Evolutionary conservation across 2,797 vertebrate genomes (phyloP).

Genomic region (Gallinago solitaria): DNA sequence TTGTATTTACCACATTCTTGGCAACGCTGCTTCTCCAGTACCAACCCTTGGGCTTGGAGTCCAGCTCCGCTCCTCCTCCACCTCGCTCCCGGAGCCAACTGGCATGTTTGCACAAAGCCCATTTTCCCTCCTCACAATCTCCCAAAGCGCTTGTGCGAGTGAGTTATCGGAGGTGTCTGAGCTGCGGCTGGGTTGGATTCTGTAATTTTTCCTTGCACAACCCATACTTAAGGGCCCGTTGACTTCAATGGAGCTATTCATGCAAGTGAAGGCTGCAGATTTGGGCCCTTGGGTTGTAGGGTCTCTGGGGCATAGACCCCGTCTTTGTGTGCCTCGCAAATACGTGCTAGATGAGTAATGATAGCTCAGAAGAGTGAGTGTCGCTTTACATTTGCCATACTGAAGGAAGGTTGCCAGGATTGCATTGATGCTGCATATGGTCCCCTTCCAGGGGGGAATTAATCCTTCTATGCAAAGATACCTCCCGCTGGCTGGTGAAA

Average conservation of each 20-base stretch:
- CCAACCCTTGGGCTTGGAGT: background rate
- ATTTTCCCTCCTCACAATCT: background rate
- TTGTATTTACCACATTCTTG: background rate
- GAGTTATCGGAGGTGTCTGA: background rate
- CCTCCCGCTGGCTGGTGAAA: slow-evolving; percentile 58
- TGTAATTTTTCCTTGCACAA: background rate
- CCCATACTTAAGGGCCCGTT: background rate
- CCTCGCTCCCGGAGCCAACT: background rate
- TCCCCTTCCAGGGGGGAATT: slow-evolving; percentile 45
- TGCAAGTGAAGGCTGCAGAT: background rate
- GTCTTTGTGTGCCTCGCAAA: background rate
- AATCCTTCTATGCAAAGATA: slow-evolving; percentile 55
- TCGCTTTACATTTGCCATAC: slow-evolving; percentile 51
- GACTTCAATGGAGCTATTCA: background rate
- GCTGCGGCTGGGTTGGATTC: background rate
- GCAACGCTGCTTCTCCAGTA: background rate
- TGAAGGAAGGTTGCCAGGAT: slow-evolving; percentile 46
- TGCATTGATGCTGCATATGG: slow-evolving; percentile 59
- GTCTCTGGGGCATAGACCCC: slow-evolving; percentile 16
- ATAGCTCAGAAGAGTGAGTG: slow-evolving; percentile 25
- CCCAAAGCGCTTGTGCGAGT: background rate
- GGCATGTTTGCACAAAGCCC: background rate
- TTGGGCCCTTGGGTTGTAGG: background rate
- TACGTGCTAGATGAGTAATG: slow-evolving; percentile 31
- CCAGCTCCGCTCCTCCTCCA: background rate